Conservation (phyloP, 1,140 invertebrate genomes). For the Cephus cinctus region DNA sequence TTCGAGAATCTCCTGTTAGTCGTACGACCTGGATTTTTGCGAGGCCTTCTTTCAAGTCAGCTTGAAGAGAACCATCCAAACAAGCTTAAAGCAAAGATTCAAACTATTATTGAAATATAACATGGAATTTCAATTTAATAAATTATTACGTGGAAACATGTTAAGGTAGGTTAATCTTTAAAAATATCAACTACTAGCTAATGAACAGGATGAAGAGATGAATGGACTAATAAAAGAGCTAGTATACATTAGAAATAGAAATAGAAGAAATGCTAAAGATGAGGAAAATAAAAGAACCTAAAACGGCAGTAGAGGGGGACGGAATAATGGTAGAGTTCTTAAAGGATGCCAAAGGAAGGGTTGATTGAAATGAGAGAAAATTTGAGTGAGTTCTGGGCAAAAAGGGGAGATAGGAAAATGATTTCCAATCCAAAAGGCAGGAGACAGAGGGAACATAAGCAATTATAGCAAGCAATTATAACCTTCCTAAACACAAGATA, state of each 20-base stretch:
- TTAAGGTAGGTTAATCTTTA: too few relatives aligned
- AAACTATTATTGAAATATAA: too few relatives aligned
- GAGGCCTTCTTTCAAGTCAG: conserved; percentile 14
- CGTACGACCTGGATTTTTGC: conserved; percentile 18
- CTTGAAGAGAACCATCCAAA: conserved; percentile 22
- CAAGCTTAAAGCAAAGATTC: conserved; percentile 23
- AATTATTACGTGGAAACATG: too few relatives aligned
- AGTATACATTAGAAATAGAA: conserved; percentile 19
- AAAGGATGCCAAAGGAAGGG: conserved; percentile 20
- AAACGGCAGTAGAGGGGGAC: conserved; percentile 36
- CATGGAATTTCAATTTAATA: too few relatives aligned
- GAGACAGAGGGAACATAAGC: conserved; percentile 1
- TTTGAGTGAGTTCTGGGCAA: conserved; percentile 10
- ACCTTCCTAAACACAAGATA: conserved; percentile 15
- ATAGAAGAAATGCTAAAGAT: conserved; percentile 26
- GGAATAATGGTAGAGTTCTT: conserved; percentile 33
- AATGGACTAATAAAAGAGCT: conserved; percentile 6
- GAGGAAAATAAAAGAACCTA: conserved; percentile 27
- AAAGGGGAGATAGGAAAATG: conserved; percentile 8
- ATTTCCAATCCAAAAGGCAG: conserved; percentile 17
- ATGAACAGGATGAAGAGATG: background rate
- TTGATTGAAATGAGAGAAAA: conserved; percentile 6
- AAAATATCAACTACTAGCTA: too few relatives aligned
- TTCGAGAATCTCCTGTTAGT: conserved; percentile 14
- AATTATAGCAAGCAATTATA: conserved; percentile 23